Evolutionary conservation across 2,113 vertebrate species (phyloP), one percentile per base, ranked within the genome.

Genomic region (Silurus asotus): DNA sequence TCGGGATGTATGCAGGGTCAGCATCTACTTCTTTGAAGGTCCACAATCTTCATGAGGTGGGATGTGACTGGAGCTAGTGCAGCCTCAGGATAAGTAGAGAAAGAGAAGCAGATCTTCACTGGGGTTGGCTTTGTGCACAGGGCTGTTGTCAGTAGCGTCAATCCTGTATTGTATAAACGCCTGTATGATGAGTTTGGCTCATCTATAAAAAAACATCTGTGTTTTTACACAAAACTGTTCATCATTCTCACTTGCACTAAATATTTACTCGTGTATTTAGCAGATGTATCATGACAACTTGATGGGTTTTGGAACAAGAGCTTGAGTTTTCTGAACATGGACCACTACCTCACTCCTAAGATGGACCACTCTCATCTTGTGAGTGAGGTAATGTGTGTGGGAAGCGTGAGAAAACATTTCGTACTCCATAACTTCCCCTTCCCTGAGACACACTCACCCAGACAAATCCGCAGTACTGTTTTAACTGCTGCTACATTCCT

Each of bases 281-380:
- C 77, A 80, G 77, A 45, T 80, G 77, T 2, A 45, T 80, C 77
- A 48, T 80, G 77, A 61, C 77, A 80, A 80, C 14, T 11, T 80
- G 2, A 80, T 45, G 28, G 2, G 17, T 48, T 80, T 80, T 80
- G 77, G 77, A 79, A 59, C 77, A 56, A 8, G 75, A 17, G 6
- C n/a, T 56, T 5, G n/a, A 25, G 23, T 77, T 79, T 56, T 58
- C 15, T 59, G 77, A 61, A 78, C 25, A 55, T 25, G 74, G 74
- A 37, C 28, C 28, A 37, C 28, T 37, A 37, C 28, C 28, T 37
- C 28, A 37, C 28, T 37, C 28, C 1, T 2, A 37, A 37, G 28
- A 37, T 37, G 28, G 28, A 37, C 28, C 28, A 37, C 28, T 37
- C 28, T 37, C 28, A 37, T 45, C 48, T 5, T 13, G 45, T 3